phyloP scores from a whole-genome alignment of 2,113 vertebrate genomes.

The Heteronetta atricapilla region DNA sequence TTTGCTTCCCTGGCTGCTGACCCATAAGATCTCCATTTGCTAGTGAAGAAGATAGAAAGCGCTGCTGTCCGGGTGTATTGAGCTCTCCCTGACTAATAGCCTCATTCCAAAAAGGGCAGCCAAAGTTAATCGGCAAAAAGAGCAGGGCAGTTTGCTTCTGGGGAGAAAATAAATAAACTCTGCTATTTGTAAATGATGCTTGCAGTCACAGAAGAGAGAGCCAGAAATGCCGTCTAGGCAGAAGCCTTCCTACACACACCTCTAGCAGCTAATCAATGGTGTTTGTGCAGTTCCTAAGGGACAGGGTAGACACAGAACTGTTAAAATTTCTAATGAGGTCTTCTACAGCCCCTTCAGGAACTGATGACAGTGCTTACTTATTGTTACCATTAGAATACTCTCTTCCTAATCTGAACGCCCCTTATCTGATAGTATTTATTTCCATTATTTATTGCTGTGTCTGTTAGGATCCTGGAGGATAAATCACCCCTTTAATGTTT shows the following conservation, averaged over 20 bases:
- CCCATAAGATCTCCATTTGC: not conserved
- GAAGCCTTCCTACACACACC: not conserved
- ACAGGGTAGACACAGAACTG: not conserved
- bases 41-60: not conserved
- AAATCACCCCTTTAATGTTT: not conserved
- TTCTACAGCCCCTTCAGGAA: not conserved
- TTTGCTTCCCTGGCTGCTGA: conserved; percentile 3
- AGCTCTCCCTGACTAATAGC: not conserved
- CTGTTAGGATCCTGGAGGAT: not conserved
- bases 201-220: not conserved
- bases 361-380: not conserved
- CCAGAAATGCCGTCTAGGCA: fast-evolving
- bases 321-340: not conserved
- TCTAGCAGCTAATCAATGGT: not conserved
- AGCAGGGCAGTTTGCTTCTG: not conserved
- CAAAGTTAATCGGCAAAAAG: not conserved
- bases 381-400: not conserved
- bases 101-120: not conserved
- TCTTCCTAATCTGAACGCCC: not conserved
- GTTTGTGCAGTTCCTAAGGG: fast-evolving
- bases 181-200: not conserved
- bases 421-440: not conserved
- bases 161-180: not conserved
- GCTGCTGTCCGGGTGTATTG: not conserved
- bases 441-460: not conserved